A percentile compares a stretch with the other conserved stretches of the same genome.
phyloP scores from a whole-genome alignment of 2,888 invertebrate genomes.

The Metallyticus violacea region DNA sequence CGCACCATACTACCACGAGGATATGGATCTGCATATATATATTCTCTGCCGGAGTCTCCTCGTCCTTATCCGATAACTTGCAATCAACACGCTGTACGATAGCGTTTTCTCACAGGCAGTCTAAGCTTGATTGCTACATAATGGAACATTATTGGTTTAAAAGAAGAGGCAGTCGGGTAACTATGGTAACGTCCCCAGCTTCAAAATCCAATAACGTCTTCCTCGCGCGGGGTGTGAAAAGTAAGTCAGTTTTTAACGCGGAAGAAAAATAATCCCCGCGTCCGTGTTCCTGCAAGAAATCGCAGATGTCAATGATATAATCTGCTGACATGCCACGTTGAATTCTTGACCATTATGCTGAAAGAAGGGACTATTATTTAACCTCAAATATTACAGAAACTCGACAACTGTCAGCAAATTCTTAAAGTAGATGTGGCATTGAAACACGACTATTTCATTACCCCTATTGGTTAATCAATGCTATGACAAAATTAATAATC shows the following conservation, averaged over 20 bases:
- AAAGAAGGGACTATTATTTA: too few relatives aligned
- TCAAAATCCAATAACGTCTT: conserved; percentile 32
- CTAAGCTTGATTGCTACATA: conserved; percentile 33
- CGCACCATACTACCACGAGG: background rate
- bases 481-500: too few relatives aligned
- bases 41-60: background rate
- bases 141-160: conserved; percentile 35
- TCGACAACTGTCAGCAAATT: too few relatives aligned
- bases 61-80: conserved; percentile 18
- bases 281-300: background rate
- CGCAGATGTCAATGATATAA: too few relatives aligned
- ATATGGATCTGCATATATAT: background rate
- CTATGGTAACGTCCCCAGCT: conserved; percentile 29
- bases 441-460: too few relatives aligned
- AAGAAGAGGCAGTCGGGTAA: conserved; percentile 29
- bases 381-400: too few relatives aligned
- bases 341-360: too few relatives aligned
- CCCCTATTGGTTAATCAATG: too few relatives aligned
- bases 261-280: background rate
- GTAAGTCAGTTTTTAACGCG: conserved; percentile 20
- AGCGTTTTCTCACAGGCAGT: background rate
- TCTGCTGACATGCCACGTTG: too few relatives aligned
- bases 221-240: conserved; percentile 15
- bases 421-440: too few relatives aligned
- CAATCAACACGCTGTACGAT: conserved; percentile 14